A percentile compares a stretch with the other conserved stretches of the same genome.
phyloP scores from a whole-genome alignment of 2,888 invertebrate species.

The Polydrusus pterygomalis region DNA sequence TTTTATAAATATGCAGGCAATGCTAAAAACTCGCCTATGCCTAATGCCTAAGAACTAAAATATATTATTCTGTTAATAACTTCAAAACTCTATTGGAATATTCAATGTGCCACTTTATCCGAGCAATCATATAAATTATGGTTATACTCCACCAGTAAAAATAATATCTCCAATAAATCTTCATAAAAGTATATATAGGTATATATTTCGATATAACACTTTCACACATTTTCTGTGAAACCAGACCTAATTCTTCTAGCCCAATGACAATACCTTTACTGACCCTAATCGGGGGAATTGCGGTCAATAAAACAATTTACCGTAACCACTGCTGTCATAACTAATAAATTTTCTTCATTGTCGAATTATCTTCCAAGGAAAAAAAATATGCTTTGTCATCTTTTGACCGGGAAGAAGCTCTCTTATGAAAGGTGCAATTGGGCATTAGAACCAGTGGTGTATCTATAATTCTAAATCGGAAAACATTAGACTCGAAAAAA shows the following conservation, averaged over 20 bases:
- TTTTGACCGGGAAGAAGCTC: constrained; percentile 19
- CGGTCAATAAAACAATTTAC: constrained; percentile 50
- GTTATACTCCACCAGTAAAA: not conserved
- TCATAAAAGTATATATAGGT: constrained; percentile 12
- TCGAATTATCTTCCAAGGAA: constrained; percentile 29
- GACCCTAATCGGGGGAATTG: constrained; percentile 40
- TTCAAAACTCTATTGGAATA: too few species aligned
- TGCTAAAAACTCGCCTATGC: too few species aligned
- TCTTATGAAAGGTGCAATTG: constrained; percentile 28
- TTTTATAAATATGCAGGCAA: too few species aligned
- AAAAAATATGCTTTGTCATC: constrained; percentile 47
- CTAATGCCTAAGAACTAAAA: too few species aligned
- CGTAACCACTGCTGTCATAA: constrained; percentile 61
- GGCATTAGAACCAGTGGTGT: constrained; percentile 19
- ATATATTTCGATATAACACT: constrained; percentile 3
- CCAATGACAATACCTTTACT: constrained; percentile 11
- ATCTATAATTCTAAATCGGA: too few species aligned
- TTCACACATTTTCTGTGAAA: constrained; percentile 28
- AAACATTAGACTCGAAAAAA: too few species aligned
- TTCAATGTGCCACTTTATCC: not conserved
- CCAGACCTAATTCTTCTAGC: constrained; percentile 22
- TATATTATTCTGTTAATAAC: too few species aligned
- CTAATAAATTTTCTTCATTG: constrained; percentile 60
- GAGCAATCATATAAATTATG: not conserved
- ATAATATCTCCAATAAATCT: constrained; percentile 4